Conservation (phyloP, 2,797 vertebrate species). For the Alosa sapidissima region DNA sequence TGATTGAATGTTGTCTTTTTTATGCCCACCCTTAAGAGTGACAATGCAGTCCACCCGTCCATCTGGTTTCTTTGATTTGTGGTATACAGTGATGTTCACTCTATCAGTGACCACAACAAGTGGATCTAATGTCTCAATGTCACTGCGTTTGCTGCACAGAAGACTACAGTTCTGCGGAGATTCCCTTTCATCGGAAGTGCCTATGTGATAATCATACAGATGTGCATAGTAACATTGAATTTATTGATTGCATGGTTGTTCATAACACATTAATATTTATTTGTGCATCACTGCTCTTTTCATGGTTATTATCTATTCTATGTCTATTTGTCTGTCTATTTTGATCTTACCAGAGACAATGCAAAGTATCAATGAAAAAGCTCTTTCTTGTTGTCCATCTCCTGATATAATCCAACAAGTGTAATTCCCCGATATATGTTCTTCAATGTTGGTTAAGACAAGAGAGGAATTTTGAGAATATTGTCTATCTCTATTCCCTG, state of each 20-base stretch:
- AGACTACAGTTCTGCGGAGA: conserved; percentile 47
- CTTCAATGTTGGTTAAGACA: conserved; percentile 35
- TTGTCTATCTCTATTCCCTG: conserved; percentile 3
- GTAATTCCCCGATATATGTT: conserved; percentile 33
- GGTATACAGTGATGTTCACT: conserved; percentile 22
- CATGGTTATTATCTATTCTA: too few species aligned
- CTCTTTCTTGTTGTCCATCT: not conserved
- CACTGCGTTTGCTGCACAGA: conserved; percentile 41
- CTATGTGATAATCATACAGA: conserved; percentile 2
- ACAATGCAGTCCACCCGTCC: conserved; percentile 42
- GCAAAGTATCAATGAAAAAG: conserved; percentile 37
- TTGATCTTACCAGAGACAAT: conserved; percentile 41
- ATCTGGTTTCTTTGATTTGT: conserved; percentile 9
- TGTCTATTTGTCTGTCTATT: too few species aligned
- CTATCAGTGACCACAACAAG: conserved; percentile 27
- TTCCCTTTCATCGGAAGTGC: not conserved
- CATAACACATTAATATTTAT: not conserved
- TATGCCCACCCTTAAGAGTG: conserved; percentile 12
- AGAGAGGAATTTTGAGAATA: conserved; percentile 1
- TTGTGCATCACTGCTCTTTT: too few species aligned
- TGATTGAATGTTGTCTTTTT: not conserved
- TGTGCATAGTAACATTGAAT: not conserved
- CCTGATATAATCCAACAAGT: conserved; percentile 38
- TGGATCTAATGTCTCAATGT: not conserved
- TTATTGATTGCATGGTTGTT: not conserved